phyloP scores from a whole-genome alignment of 2,888 invertebrate genomes.

The Lasioglossum villosulum region DNA sequence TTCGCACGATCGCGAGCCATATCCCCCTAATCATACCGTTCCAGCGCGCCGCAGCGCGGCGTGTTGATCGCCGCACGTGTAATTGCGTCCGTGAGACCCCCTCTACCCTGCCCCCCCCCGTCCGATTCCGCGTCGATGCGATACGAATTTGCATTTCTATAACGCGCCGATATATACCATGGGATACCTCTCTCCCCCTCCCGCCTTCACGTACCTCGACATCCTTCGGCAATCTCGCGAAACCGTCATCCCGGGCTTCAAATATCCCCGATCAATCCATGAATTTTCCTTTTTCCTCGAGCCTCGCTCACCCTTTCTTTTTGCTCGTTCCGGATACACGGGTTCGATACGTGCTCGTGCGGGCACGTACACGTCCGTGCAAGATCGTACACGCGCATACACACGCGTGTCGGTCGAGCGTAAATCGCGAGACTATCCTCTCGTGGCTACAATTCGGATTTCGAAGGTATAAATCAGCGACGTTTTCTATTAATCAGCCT shows the following conservation, averaged over 20 bases:
- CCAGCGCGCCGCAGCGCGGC: conserved; percentile 27
- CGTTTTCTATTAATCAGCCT: conserved; percentile 35
- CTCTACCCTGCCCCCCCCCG: conserved; percentile 39
- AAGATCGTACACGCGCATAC: neutral
- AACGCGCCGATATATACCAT: conserved; percentile 28
- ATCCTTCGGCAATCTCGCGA: neutral
- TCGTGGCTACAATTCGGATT: conserved; percentile 37
- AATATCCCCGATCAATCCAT: conserved; percentile 11
- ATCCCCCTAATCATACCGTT: conserved; percentile 66
- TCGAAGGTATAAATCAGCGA: conserved; percentile 33
- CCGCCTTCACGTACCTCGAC: neutral
- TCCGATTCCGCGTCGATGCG: conserved; percentile 47
- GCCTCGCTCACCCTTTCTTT: neutral
- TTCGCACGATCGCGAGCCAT: conserved; percentile 30
- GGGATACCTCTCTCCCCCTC: neutral
- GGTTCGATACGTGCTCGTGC: too few relatives aligned
- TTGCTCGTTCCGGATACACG: neutral
- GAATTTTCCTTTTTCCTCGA: neutral
- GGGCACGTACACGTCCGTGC: neutral
- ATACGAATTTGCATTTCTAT: conserved; percentile 63
- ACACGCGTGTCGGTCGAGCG: neutral
- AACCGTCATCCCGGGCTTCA: conserved; percentile 11
- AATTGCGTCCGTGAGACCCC: conserved; percentile 65
- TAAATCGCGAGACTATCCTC: conserved; percentile 19
- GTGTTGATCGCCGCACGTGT: conserved; percentile 71